Conservation (phyloP, 2,797 vertebrate species). For the Amblyopsis hoosieri region DNA sequence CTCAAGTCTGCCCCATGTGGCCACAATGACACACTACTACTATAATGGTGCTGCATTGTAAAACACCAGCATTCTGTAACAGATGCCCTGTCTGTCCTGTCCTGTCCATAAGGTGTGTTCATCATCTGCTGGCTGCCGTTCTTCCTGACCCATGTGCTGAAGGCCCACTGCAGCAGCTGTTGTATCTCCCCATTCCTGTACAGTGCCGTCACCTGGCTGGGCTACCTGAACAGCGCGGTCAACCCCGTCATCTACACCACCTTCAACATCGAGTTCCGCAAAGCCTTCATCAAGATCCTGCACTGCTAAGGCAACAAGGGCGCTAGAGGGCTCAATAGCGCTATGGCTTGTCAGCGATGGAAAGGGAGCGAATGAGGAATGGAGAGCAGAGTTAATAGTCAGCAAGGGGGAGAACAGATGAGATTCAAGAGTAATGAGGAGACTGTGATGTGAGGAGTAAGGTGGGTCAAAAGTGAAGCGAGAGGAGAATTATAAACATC, state of each 20-base stretch:
- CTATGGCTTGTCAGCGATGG: constrained; percentile 1
- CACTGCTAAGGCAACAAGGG: constrained; percentile 66
- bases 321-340: not conserved
- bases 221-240: constrained; percentile 80
- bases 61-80: no score
- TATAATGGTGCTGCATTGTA: no score
- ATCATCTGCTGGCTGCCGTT: constrained; percentile 85
- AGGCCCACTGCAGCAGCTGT: constrained; percentile 79
- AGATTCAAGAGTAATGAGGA: not conserved
- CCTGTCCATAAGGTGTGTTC: constrained; percentile 72
- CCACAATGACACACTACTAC: no score
- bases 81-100: not conserved
- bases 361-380: not conserved
- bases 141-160: constrained; percentile 80
- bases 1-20: no score
- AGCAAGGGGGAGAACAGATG: not conserved
- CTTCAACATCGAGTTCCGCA: constrained; percentile 81
- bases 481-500: not conserved
- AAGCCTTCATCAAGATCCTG: constrained; percentile 81
- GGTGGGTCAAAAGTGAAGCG: not conserved
- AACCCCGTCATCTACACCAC: constrained; percentile 83
- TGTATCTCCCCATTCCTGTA: constrained; percentile 77
- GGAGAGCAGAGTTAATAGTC: not conserved
- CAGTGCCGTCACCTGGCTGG: constrained; percentile 79
- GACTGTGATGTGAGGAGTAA: not conserved